Evolutionary conservation across 2,797 vertebrate species (phyloP).

Genomic region (Neoniphon sammara): DNA sequence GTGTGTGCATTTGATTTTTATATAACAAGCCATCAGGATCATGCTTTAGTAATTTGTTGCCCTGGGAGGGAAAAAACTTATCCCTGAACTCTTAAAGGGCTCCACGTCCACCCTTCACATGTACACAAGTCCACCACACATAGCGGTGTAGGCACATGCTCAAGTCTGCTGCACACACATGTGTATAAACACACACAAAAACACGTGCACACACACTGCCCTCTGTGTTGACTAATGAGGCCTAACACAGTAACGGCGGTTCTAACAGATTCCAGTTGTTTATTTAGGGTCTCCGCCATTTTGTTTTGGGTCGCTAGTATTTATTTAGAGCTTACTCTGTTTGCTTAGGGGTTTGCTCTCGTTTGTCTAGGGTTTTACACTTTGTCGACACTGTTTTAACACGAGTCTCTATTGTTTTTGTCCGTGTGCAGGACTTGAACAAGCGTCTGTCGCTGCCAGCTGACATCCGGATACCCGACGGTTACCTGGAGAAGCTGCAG

Average conservation of each 20-base stretch:
- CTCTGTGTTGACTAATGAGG: constrained; percentile 53
- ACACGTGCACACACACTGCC: constrained; percentile 35
- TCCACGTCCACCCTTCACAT: constrained; percentile 13
- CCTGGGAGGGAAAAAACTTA: constrained; percentile 50
- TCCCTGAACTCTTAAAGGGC: constrained; percentile 48
- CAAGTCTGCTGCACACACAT: constrained; percentile 3
- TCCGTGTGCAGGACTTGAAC: constrained; percentile 88
- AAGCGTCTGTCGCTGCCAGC: constrained; percentile 96
- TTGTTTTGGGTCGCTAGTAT: constrained; percentile 55
- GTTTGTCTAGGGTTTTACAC: constrained; percentile 38
- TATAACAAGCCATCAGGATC: constrained; percentile 66
- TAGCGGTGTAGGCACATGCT: not conserved
- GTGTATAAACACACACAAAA: constrained; percentile 7
- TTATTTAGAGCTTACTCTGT: constrained; percentile 48
- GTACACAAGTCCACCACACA: constrained; percentile 24
- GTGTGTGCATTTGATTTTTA: constrained; percentile 55
- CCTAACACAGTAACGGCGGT: constrained; percentile 33
- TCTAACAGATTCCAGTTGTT: constrained; percentile 49
- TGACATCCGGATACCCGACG: constrained; percentile 97
- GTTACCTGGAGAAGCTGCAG: constrained; percentile 96
- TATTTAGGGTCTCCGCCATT: constrained; percentile 50
- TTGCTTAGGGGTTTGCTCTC: constrained; percentile 39
- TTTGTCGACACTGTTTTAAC: constrained; percentile 37
- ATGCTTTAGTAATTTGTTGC: constrained; percentile 55
- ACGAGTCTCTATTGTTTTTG: constrained; percentile 28